A percentile compares a stretch with the other conserved stretches of the same genome.
Evolutionary conservation across 2,888 invertebrate species (phyloP).

Genomic region (Diarsia dahlii): DNA sequence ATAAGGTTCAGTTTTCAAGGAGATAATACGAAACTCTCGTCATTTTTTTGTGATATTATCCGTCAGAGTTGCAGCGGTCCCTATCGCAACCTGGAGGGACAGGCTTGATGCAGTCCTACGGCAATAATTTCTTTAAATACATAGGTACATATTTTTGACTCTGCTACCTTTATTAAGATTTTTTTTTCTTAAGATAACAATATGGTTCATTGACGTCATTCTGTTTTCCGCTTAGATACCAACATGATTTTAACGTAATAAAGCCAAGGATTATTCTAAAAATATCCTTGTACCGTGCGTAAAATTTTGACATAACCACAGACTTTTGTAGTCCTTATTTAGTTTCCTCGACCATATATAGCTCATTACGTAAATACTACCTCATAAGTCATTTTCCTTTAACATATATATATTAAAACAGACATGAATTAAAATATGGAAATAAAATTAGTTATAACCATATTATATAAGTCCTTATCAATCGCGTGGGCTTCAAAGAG

Average conservation of each 20-base stretch:
- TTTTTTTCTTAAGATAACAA: neutral
- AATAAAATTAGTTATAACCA: conserved; percentile 12
- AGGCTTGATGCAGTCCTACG: no score
- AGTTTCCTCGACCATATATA: neutral
- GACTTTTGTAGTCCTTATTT: neutral
- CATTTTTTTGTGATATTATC: no score
- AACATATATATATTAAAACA: neutral
- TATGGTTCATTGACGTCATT: neutral
- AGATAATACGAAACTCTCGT: no score
- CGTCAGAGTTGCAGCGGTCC: no score
- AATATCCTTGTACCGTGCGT: neutral
- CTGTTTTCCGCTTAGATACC: neutral
- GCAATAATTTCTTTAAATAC: no score
- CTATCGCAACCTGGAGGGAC: no score
- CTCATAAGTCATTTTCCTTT: conserved; percentile 3
- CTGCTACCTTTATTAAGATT: no score
- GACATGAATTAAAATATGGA: conserved; percentile 15
- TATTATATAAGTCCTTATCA: conserved; percentile 40
- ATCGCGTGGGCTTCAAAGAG: conserved; percentile 43
- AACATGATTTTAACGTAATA: neutral
- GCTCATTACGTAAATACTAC: neutral
- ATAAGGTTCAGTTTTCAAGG: no score
- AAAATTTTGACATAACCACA: neutral
- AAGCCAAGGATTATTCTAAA: neutral
- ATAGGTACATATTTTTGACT: no score